These are phyloP conservation scores for Metalampra italica DNA, from an alignment of 2,888 invertebrate species.

Conservation along the genomic window DNA sequence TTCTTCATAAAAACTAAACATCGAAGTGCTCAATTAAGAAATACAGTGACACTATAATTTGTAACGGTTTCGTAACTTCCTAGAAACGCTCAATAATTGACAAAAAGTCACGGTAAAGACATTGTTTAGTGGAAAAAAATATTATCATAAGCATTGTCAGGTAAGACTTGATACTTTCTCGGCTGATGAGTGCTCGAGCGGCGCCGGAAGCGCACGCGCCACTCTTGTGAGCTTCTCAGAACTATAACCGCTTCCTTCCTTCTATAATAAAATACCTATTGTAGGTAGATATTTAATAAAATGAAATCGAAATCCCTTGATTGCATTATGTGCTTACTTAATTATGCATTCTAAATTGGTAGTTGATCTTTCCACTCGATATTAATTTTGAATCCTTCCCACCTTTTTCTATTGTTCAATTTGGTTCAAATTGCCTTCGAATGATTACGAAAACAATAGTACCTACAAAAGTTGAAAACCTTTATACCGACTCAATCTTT, in stretches of 20 bases:
- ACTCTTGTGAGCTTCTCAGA: constrained; percentile 6
- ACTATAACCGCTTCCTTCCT: constrained; percentile 6
- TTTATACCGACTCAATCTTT: too few relatives aligned
- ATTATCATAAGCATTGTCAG: constrained; percentile 6
- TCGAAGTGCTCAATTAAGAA: too few relatives aligned
- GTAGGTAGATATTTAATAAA: neutral
- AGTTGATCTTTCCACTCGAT: too few relatives aligned
- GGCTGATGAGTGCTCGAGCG: constrained; percentile 1
- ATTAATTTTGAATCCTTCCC: too few relatives aligned
- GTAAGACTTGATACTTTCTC: constrained; percentile 5
- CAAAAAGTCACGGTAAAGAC: constrained; percentile 5
- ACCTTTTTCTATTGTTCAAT: too few relatives aligned
- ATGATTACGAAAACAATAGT: too few relatives aligned
- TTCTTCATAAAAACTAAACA: too few relatives aligned
- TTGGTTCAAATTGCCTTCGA: too few relatives aligned
- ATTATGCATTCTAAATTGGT: too few relatives aligned
- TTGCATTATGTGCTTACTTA: too few relatives aligned
- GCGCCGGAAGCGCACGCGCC: constrained; percentile 10
- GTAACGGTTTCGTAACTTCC: constrained; percentile 9
- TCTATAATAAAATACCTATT: constrained; percentile 2
- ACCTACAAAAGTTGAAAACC: too few relatives aligned
- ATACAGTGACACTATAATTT: neutral
- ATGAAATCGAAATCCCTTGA: too few relatives aligned
- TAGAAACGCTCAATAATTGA: constrained; percentile 4
- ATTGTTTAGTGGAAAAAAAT: constrained; percentile 2